Evolutionary conservation across 2,797 vertebrate species (phyloP).

Genomic region (Notoglanidium macrostoma): DNA sequence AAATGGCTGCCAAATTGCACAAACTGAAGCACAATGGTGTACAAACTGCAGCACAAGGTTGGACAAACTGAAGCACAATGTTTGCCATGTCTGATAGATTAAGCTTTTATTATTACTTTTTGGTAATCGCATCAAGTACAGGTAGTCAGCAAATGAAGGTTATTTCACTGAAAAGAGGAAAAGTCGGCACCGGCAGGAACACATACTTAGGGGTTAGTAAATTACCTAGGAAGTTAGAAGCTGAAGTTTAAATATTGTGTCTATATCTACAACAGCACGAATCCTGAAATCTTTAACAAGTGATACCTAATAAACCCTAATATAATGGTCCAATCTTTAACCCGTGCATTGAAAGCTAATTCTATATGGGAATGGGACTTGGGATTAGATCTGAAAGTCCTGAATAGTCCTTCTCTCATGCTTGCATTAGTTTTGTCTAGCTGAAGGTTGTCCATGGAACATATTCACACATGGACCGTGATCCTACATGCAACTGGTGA

Average conservation of each 20-base stretch:
- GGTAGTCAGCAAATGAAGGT: background rate
- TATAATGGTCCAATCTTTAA: background rate
- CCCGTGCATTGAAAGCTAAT: background rate
- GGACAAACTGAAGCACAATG: background rate
- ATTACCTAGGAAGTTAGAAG: background rate
- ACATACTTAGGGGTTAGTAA: too few species aligned
- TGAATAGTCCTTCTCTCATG: background rate
- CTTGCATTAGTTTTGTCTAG: background rate
- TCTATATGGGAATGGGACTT: background rate
- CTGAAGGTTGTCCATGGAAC: background rate
- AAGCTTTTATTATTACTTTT: slow-evolving; percentile 9
- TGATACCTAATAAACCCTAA: background rate
- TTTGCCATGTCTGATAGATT: background rate
- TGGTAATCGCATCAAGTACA: background rate
- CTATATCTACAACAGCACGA: background rate
- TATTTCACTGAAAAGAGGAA: background rate
- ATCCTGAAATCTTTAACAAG: background rate
- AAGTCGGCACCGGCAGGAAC: background rate
- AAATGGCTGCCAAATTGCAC: slow-evolving; percentile 18
- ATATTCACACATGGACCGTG: background rate
- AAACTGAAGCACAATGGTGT: background rate
- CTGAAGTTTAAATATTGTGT: background rate
- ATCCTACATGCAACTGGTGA: background rate
- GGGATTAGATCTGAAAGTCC: background rate
- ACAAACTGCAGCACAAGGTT: slow-evolving; percentile 6